Evolutionary conservation across 2,113 vertebrate species (phyloP), one percentile per base, ranked within the genome.

Genomic region (Larimichthys crocea): DNA sequence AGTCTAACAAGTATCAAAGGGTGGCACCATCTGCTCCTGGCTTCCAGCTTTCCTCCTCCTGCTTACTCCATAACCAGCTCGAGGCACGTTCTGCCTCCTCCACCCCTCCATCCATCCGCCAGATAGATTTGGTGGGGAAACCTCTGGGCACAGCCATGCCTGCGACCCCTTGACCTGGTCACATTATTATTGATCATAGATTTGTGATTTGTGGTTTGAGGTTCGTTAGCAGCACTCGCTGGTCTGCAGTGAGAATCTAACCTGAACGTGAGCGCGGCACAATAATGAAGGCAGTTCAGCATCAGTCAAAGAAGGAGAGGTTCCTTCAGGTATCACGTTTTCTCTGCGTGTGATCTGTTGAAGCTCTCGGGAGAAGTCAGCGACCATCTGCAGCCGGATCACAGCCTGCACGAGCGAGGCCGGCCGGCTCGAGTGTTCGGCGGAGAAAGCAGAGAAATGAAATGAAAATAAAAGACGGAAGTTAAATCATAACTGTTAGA

Each of bases 391-490:
- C 22, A 20, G 71, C 57, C 56, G 4, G 61, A 56, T 60, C 67
- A 10, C 12, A 8, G 16, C 2, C 66, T 0, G 59, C 0, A 31
- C 31, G n/a, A 22, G 46, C 17, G 46, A 0, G 10, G 29, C 42
- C 60, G 16, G 19, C 6, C 57, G 19, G 65, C 14, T 40, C 31
- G 6, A 20, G 74, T 46, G 9, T 9, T 12, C 52, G 0, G 15
- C 67, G 2, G 19, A 4, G 9, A 56, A 55, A 68, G 1, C 14
- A 67, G 40, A 64, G 0, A 57, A 83, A 73, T 65, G 0, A 85
- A 89, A 82, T 76, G 65, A 80, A 87, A 88, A 79, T 76, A 85
- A 76, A 76, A 77, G 10, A 57, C 10, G 50, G 60, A 55, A 52
- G 57, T 86, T 63, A 52, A 26, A 65, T 77, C 26, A 22, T 52